Base-by-base conservation (phyloP, 2,797 vertebrate genomes). In the Tenualosa ilisha region DNA sequence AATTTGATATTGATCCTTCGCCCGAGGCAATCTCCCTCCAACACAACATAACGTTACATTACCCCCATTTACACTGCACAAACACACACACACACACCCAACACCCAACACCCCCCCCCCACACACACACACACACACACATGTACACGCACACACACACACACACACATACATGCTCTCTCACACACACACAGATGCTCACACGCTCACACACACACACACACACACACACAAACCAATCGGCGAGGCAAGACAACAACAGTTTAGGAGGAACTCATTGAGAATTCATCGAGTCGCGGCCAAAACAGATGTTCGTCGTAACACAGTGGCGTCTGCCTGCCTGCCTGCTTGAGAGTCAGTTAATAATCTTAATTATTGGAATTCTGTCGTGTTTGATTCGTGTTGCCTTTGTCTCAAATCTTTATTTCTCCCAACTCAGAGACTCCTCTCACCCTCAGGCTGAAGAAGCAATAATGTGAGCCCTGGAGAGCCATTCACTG, bases 401-500 rank as follows among this genome's bases (percentile, higher is more conserved):
- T 81, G 82, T 63, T 68, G 87, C 87, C 85, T 87, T 85, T 63
- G 82, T 82, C 84, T 86, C 83, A 9, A 31, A 68, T 75, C 68
- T 75, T 75, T 75, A 75, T 75, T 75, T 75, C 68, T 17, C 68
- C 68, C n/a, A 82, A 82, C 81, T 59, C 37, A 6, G 37, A 20
- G 68, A 53, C 37, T 31, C 6, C 12, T 4, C 26, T 95, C 13
- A 87, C 95, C 96, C 95, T 95, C 92, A 95, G 96, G 96, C 95
- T 94, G 93, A 94, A 93, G 94, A 96, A 95, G 95, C 93, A 94
- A 94, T 95, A 95, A 95, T 95, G 93, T 94, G 93, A 95, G 94
- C 95, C 95, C 95, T 94, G 94, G 96, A 96, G 96, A 96, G 94
- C 91, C 92, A 94, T 95, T 94, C 93, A 93, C 93, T 91, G 91